Evolutionary conservation across 37 sponge, comb jelly and placozoan species (phyloP), one percentile per base, ranked within the genome.

Genomic region (Crambe crambe): DNA sequence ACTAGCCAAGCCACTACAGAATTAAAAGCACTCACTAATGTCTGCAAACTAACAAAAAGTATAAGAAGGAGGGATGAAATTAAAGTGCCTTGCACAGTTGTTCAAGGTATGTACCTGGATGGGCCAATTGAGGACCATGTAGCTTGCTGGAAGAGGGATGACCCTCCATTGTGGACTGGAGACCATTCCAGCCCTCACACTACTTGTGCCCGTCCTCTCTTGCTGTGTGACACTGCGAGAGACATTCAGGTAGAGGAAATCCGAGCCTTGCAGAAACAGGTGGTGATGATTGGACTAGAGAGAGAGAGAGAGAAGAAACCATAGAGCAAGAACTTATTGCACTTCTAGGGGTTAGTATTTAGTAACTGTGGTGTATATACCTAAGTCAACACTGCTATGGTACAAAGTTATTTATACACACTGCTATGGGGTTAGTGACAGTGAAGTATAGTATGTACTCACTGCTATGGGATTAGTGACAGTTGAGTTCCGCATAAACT

Each of bases 91-190:
- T n/a, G n/a, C n/a, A n/a, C n/a, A n/a, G n/a, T n/a, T n/a, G n/a
- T n/a, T n/a, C n/a, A n/a, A 68, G 56, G 54, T 3, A 75, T 3
- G 29, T 36, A 89, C 93, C 80, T 66, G 70, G 29, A 94, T 47
- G 36, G 95, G 95, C 95, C 95, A 94, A 73, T 94, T 94, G 22
- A 83, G 54, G 21, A 27, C 37, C 37, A 94, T 69, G 72, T 94
- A 94, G 72, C 61, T 85, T 40, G 47, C 31, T 30, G 93, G 93
- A 31, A 88, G 73, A 74, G 85, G 84, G 9, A 87, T 47, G 37
- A 93, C 77, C 62, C 41, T 89, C 93, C 93, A 93, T 9, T 89
- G 89, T 17, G 93, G 89, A 41, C 77, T 56, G 29, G 82, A 84
- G 27, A 67, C 70, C 30, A 18, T 40, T 4, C 70, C 61, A 29